Evolutionary conservation across 2,888 invertebrate species (phyloP).

Genomic region (Sthenelais limicola): DNA sequence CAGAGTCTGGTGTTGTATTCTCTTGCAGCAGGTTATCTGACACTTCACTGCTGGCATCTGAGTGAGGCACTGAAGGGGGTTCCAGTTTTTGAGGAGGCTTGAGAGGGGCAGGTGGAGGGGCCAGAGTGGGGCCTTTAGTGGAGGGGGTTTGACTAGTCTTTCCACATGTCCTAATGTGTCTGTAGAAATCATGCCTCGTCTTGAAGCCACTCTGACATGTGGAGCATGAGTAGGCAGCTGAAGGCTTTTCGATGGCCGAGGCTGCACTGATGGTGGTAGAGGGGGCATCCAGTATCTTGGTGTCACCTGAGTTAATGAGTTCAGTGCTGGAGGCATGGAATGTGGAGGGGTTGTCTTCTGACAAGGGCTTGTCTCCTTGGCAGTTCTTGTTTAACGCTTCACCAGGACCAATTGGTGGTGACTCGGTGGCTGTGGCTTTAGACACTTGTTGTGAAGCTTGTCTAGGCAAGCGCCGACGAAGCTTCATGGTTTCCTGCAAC

Average conservation of each 20-base stretch:
- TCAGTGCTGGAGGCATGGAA: constrained; percentile 30
- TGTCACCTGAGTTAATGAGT: not conserved
- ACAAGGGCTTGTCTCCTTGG: not conserved
- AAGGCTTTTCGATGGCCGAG: too few relatives aligned
- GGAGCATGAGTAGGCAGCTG: constrained; percentile 8
- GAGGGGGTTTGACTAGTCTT: constrained; percentile 2
- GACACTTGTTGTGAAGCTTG: not conserved
- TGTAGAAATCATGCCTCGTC: constrained; percentile 20
- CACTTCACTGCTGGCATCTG: too few relatives aligned
- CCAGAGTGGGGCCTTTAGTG: too few relatives aligned
- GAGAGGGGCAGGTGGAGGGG: too few relatives aligned
- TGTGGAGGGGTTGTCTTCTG: not conserved
- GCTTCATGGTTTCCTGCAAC: not conserved
- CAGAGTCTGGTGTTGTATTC: too few relatives aligned
- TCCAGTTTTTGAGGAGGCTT: too few relatives aligned
- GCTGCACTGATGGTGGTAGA: too few relatives aligned
- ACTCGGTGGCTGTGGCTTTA: not conserved
- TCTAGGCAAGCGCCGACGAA: constrained; percentile 5
- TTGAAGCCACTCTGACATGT: constrained; percentile 12
- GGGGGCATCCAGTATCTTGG: too few relatives aligned
- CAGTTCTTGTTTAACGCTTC: not conserved
- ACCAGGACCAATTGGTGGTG: not conserved
- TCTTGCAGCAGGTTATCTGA: too few relatives aligned
- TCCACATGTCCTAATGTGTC: constrained; percentile 23
- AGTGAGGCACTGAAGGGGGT: too few relatives aligned